A percentile compares a stretch with the other conserved stretches of the same genome.
phyloP scores from a whole-genome alignment of 2,797 vertebrate species.

The Carcharodon carcharias region DNA sequence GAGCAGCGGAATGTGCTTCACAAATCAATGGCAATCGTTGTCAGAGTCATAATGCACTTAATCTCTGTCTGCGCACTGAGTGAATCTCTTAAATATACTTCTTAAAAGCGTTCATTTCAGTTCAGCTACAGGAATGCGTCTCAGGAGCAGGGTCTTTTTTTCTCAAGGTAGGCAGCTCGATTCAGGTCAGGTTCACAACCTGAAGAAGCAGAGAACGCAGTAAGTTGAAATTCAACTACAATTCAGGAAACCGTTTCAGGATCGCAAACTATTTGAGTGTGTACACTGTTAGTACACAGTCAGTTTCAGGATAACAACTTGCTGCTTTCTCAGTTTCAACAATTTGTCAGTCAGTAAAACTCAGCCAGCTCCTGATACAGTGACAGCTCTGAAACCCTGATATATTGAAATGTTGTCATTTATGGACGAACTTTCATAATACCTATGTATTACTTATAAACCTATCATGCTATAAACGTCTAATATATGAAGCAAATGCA shows the following conservation, averaged over 20 bases:
- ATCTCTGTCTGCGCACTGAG: conserved; percentile 20
- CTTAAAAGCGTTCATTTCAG: conserved; percentile 11
- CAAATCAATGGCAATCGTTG: conserved; percentile 23
- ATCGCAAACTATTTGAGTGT: conserved; percentile 1
- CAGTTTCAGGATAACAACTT: neutral
- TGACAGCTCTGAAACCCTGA: neutral
- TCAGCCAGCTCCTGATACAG: neutral
- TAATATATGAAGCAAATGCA: neutral
- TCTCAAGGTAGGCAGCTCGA: neutral
- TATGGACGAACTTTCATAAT: neutral
- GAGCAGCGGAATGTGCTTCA: neutral
- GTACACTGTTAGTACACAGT: neutral
- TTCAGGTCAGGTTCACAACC: conserved; percentile 19
- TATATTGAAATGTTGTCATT: neutral
- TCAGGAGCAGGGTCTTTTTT: conserved; percentile 17
- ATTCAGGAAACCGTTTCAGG: conserved; percentile 6
- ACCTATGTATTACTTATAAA: neutral
- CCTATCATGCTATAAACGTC: neutral
- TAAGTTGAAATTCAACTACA: conserved; percentile 16
- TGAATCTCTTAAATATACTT: conserved; percentile 16
- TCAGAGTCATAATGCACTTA: conserved; percentile 16
- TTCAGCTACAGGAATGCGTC: neutral
- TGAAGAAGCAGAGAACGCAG: conserved; percentile 18
- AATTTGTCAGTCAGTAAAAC: neutral
- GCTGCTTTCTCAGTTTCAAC: conserved; percentile 25